Evolutionary conservation across 2,888 invertebrate genomes (phyloP).

Genomic region (Harpalus rubripes): DNA sequence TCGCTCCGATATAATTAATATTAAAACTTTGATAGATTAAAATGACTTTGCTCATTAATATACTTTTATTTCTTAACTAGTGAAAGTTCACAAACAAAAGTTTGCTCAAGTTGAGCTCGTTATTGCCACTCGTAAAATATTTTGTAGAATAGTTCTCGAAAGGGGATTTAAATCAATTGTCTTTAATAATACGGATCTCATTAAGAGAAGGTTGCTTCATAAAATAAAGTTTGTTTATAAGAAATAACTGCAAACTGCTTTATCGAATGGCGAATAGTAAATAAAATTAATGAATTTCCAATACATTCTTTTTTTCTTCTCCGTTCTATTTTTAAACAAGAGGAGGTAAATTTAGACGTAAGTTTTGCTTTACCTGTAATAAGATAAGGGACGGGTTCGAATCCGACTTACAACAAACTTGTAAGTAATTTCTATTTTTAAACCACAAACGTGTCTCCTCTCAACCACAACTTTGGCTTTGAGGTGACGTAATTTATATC

Average conservation of each 20-base stretch:
- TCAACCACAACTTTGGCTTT: no score
- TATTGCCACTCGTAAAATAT: slow-evolving; percentile 66
- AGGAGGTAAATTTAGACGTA: no score
- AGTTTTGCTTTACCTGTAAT: no score
- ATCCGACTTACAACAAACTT: no score
- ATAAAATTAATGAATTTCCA: no score
- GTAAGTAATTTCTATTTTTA: no score
- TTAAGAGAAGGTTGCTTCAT: slow-evolving; percentile 10
- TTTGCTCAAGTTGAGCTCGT: slow-evolving; percentile 60
- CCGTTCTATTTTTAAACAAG: no score
- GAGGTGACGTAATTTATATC: no score
- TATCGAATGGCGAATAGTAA: neutral
- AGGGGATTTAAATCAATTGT: slow-evolving; percentile 65
- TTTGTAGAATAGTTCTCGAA: slow-evolving; percentile 59
- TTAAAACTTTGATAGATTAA: slow-evolving; percentile 63
- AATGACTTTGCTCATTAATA: slow-evolving; percentile 65
- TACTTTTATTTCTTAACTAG: slow-evolving; percentile 63
- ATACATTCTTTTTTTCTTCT: no score
- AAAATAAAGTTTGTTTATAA: neutral
- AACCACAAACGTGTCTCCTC: no score
- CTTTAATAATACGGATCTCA: slow-evolving; percentile 62
- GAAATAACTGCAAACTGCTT: neutral
- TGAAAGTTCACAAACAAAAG: slow-evolving; percentile 63
- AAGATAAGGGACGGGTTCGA: no score
- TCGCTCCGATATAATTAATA: slow-evolving; percentile 51